Evolutionary conservation across 2,888 invertebrate genomes (phyloP).

Genomic region (Microctonus aethiopoides): DNA sequence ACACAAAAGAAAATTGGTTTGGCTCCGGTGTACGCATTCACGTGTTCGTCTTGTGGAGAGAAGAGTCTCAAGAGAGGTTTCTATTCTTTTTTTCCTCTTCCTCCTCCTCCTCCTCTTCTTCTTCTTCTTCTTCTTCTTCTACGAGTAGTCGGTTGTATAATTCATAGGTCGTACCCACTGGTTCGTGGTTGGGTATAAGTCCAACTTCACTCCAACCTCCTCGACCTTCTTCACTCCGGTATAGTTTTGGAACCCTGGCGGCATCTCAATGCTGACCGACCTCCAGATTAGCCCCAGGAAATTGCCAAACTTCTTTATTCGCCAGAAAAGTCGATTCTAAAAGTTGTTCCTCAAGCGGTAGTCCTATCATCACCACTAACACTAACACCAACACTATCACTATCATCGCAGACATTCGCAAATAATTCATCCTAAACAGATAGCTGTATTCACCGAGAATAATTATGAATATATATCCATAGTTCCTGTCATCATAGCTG

Average conservation of each 20-base stretch:
- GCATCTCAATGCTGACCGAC: slow-evolving; percentile 67
- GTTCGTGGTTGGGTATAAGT: slow-evolving; percentile 55
- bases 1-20: slow-evolving; percentile 12
- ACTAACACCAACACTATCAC: background rate
- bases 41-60: slow-evolving; percentile 13
- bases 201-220: slow-evolving; percentile 33
- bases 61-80: slow-evolving; percentile 37
- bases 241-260: slow-evolving; percentile 51
- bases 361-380: background rate
- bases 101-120: slow-evolving; percentile 38
- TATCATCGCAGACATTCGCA: background rate
- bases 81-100: slow-evolving; percentile 19
- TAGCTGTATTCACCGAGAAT: background rate
- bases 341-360: slow-evolving; percentile 62
- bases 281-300: slow-evolving; percentile 66
- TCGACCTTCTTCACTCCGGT: slow-evolving; percentile 32
- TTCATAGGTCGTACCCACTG: slow-evolving; percentile 61
- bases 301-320: slow-evolving; percentile 66
- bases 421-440: background rate
- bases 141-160: slow-evolving; percentile 61
- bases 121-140: slow-evolving; percentile 44
- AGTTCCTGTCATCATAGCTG: no score
- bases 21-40: slow-evolving; percentile 15
- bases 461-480: background rate
- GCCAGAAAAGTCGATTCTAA: slow-evolving; percentile 62